Evolutionary conservation across 2,888 invertebrate genomes (phyloP).

Genomic region (Galerucella pusilla): DNA sequence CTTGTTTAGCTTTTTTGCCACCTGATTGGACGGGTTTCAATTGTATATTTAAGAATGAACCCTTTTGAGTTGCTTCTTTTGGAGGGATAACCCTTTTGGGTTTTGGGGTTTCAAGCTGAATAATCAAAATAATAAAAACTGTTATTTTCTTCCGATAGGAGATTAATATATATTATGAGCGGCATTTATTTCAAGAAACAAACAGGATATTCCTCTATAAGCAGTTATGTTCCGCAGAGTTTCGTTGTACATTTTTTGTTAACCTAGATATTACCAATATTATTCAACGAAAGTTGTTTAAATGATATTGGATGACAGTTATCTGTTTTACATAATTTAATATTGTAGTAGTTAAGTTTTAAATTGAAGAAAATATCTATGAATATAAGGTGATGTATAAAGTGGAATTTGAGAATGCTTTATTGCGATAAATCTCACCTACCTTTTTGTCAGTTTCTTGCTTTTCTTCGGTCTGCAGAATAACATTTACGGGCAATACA

Average conservation of each 20-base stretch:
- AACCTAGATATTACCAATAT: no score
- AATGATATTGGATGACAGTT: no score
- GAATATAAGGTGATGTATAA: background rate
- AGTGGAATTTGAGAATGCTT: background rate
- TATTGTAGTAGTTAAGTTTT: no score
- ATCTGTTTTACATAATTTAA: no score
- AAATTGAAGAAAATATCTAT: no score
- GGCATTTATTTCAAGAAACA: no score
- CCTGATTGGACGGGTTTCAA: constrained; percentile 70
- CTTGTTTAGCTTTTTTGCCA: constrained; percentile 62
- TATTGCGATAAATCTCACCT: constrained; percentile 39
- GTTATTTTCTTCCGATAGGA: constrained; percentile 5
- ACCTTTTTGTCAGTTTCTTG: constrained; percentile 52
- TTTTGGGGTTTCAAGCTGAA: constrained; percentile 60
- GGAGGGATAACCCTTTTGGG: constrained; percentile 65
- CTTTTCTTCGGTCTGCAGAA: constrained; percentile 51
- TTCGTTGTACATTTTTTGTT: no score
- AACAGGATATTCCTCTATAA: no score
- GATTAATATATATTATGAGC: no score
- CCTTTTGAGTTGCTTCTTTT: constrained; percentile 66
- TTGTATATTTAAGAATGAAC: constrained; percentile 71
- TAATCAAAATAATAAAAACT: constrained; percentile 40
- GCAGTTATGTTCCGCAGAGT: no score
- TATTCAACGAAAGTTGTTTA: no score
- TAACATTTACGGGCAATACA: constrained; percentile 31